Evolutionary conservation across 2,888 invertebrate genomes (phyloP).

Genomic region (Macaria liturata): DNA sequence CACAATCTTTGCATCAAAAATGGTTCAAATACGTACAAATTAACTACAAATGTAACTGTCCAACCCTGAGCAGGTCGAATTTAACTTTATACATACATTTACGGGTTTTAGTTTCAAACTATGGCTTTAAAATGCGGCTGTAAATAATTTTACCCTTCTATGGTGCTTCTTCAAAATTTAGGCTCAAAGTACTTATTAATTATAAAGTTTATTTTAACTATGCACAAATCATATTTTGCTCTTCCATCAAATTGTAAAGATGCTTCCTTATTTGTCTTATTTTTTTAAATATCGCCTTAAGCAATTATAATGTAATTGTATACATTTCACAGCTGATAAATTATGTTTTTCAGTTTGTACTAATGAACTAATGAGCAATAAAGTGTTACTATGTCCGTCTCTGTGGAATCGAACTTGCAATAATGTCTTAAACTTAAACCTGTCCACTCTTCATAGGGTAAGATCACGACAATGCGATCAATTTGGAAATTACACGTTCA

Average conservation of each 20-base stretch:
- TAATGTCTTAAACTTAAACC: conserved; percentile 36
- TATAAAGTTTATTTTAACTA: neutral
- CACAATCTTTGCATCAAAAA: too few species aligned
- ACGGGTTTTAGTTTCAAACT: conserved; percentile 28
- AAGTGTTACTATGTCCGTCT: conserved; percentile 32
- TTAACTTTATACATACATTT: conserved; percentile 1
- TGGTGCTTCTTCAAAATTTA: conserved; percentile 55
- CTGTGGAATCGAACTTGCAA: conserved; percentile 34
- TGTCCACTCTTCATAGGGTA: conserved; percentile 43
- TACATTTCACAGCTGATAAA: too few species aligned
- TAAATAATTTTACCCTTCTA: conserved; percentile 43
- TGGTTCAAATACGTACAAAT: too few species aligned
- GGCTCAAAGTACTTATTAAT: conserved; percentile 52
- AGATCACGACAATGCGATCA: conserved; percentile 32
- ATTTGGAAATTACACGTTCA: conserved; percentile 29
- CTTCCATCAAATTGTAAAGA: too few species aligned
- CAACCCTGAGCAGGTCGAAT: too few species aligned
- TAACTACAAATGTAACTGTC: too few species aligned
- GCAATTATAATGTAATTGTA: too few species aligned
- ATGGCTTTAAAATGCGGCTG: conserved; percentile 35
- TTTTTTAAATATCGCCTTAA: too few species aligned
- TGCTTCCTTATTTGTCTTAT: too few species aligned
- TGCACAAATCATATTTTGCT: too few species aligned
- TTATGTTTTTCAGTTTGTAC: too few species aligned
- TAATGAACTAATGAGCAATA: conserved; percentile 15